phyloP scores from a whole-genome alignment of 2,888 invertebrate species.

The Cancer borealis region DNA sequence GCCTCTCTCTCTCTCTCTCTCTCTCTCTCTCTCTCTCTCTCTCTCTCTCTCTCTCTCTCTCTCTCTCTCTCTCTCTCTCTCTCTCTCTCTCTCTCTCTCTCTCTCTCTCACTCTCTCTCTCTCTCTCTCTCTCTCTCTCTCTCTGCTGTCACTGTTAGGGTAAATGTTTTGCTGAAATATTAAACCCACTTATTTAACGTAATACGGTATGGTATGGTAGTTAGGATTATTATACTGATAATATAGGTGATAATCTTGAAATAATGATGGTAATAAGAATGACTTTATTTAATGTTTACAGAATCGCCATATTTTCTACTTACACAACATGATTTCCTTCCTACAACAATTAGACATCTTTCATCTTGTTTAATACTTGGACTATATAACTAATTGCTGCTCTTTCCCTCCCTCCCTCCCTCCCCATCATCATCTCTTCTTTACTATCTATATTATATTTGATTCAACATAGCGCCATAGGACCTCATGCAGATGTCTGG shows the following conservation, averaged over 20 bases:
- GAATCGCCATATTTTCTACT: not conserved
- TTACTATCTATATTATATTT: not conserved
- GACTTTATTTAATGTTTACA: not conserved
- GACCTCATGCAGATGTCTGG: too few species aligned
- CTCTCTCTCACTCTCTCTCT: not conserved
- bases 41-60: conserved; percentile 43
- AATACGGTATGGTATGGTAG: too few species aligned
- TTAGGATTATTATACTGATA: not conserved
- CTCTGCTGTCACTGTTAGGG: not conserved
- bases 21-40: not conserved
- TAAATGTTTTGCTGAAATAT: too few species aligned
- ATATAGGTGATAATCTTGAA: not conserved
- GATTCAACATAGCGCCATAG: not conserved
- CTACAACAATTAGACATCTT: not conserved
- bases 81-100: not conserved
- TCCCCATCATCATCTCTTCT: not conserved
- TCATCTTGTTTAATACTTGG: not conserved
- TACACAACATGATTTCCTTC: not conserved
- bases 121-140: too few species aligned
- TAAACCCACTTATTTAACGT: too few species aligned
- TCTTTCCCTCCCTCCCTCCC: not conserved
- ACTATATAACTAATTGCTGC: conserved; percentile 9
- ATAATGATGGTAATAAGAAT: not conserved
- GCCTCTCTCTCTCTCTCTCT: not conserved
- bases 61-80: conserved; percentile 68